Conservation (phyloP, 2,113 vertebrate species). For the Heloderma charlesbogerti region DNA sequence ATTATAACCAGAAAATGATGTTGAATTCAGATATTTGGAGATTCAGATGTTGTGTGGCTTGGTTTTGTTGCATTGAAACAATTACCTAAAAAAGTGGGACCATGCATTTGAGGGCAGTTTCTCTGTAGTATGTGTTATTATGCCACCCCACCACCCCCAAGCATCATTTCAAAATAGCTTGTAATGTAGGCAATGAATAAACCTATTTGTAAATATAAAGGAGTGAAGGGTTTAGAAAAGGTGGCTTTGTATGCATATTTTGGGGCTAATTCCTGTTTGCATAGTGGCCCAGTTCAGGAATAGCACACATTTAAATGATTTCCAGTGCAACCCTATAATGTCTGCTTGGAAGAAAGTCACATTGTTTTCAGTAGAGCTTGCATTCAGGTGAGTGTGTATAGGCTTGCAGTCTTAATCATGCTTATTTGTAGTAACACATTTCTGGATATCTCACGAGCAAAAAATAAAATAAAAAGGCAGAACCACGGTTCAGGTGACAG, state of each 20-base stretch:
- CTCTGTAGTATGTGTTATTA: rapidly evolving
- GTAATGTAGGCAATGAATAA: neutral
- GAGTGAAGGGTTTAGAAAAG: neutral
- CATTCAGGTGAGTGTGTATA: no score
- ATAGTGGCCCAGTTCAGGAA: neutral
- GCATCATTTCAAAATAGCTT: neutral
- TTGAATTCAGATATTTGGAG: neutral
- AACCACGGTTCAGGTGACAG: neutral
- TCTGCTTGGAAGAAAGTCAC: neutral
- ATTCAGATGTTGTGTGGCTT: neutral
- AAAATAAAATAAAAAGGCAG: neutral
- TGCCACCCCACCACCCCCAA: neutral
- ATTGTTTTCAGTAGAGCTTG: neutral
- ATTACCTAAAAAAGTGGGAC: neutral
- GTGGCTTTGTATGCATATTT: neutral
- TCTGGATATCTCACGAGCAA: neutral
- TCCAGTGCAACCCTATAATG: neutral
- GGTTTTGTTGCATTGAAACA: slow-evolving; percentile 9
- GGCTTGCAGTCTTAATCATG: neutral
- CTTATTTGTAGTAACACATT: neutral
- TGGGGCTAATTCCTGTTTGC: neutral
- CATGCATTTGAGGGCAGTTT: neutral
- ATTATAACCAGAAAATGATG: neutral
- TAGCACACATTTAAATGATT: neutral
- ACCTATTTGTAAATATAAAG: neutral